These are phyloP conservation scores for Myotis davidii DNA, from an alignment of 2,113 vertebrate genomes.

Conservation along the genomic window DNA sequence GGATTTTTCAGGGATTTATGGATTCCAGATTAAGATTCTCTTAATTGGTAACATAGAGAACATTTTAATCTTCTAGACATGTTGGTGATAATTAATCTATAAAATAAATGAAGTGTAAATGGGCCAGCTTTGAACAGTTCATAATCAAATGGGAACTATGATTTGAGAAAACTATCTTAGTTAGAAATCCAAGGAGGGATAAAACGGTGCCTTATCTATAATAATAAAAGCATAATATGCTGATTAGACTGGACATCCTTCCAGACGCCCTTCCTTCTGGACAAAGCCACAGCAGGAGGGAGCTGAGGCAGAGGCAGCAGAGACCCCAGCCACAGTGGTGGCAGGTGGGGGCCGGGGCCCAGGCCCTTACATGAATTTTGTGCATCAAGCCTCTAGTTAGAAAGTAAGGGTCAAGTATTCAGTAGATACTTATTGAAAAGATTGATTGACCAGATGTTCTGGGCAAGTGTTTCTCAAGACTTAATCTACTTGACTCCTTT, in stretches of 20 bases:
- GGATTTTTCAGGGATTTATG: neutral
- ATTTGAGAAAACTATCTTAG: neutral
- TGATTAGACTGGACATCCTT: too few species aligned
- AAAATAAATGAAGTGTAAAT: neutral
- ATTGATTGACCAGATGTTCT: neutral
- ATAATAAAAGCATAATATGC: too few species aligned
- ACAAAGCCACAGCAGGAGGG: too few species aligned
- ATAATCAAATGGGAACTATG: neutral
- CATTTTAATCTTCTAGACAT: neutral
- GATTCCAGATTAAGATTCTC: slow-evolving; percentile 10
- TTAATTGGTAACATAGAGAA: neutral
- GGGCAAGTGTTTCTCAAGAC: neutral
- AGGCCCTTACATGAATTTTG: too few species aligned
- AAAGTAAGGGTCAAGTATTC: neutral
- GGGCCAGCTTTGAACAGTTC: neutral
- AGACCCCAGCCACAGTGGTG: too few species aligned
- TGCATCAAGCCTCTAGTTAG: neutral
- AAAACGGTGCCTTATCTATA: neutral
- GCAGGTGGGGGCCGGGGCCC: too few species aligned
- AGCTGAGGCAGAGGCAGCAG: too few species aligned
- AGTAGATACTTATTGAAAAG: neutral
- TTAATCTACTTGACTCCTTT: neutral
- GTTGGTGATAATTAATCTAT: neutral
- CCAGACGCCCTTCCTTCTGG: too few species aligned
- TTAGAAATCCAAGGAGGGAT: slow-evolving; percentile 8